Evolutionary conservation across 1,140 invertebrate genomes (phyloP).

Genomic region (Bradysia coprophila): DNA sequence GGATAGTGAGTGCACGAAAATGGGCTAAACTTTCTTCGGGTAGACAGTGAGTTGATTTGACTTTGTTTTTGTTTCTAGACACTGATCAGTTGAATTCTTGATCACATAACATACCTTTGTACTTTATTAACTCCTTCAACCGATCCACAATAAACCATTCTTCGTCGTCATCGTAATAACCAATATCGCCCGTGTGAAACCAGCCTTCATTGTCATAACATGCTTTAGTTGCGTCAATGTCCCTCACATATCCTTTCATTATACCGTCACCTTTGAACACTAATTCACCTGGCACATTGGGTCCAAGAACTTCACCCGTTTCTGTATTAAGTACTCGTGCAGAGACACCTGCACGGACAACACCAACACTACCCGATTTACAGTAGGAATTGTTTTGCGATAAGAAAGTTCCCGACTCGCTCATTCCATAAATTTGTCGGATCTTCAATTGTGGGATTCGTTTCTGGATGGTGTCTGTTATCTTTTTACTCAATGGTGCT

Average conservation of each 20-base stretch:
- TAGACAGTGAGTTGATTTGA: no score
- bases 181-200: slow-evolving; percentile 48
- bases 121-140: slow-evolving; percentile 37
- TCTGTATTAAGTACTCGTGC: slow-evolving; percentile 10
- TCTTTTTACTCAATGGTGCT: slow-evolving; percentile 27
- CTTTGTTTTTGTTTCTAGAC: no score
- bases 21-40: no score
- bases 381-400: slow-evolving; percentile 8
- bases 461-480: slow-evolving; percentile 18
- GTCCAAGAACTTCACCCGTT: slow-evolving; percentile 18
- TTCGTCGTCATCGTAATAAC: slow-evolving; percentile 38
- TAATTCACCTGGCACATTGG: slow-evolving; percentile 26
- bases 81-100: no score
- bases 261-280: slow-evolving; percentile 23
- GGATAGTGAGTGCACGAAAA: no score
- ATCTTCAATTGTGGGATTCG: slow-evolving; percentile 22
- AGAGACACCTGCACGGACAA: not conserved
- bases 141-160: slow-evolving; percentile 48
- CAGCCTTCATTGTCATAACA: slow-evolving; percentile 32
- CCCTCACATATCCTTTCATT: slow-evolving; percentile 23
- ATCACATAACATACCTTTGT: no score
- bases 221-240: slow-evolving; percentile 26
- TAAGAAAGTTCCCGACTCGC: slow-evolving; percentile 25
- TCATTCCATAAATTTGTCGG: slow-evolving; percentile 30
- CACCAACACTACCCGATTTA: slow-evolving; percentile 12